These are phyloP conservation scores for Brachionus plicatilis DNA, from an alignment of 1,140 invertebrate species.

Conservation along the genomic window DNA sequence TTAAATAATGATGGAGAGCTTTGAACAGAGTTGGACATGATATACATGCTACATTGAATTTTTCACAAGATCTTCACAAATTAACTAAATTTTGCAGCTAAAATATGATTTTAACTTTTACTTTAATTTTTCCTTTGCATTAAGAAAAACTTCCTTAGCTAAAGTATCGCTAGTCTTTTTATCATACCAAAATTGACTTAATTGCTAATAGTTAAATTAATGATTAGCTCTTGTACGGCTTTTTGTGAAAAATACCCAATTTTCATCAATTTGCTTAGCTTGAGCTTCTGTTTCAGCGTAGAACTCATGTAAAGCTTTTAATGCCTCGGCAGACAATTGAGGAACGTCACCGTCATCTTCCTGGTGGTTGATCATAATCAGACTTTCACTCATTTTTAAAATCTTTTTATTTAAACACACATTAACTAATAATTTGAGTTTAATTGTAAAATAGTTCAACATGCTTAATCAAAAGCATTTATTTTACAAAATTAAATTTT, in stretches of 20 bases:
- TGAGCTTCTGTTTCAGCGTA: constrained; percentile 66
- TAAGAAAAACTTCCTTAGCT: constrained; percentile 62
- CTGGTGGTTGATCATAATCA: background rate
- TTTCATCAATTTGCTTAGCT: constrained; percentile 50
- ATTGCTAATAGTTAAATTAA: constrained; percentile 64
- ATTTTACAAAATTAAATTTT: background rate
- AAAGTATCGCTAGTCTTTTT: constrained; percentile 67
- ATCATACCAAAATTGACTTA: constrained; percentile 94
- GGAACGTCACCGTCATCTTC: constrained; percentile 63
- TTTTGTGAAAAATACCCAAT: constrained; percentile 58
- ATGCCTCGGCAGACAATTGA: constrained; percentile 66
- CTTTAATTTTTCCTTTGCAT: constrained; percentile 59
- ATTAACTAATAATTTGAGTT: too few relatives aligned
- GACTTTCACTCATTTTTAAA: background rate
- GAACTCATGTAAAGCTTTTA: constrained; percentile 74
- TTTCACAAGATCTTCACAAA: background rate
- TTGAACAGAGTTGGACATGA: constrained; percentile 81
- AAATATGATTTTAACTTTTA: constrained; percentile 40
- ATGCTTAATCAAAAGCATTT: background rate
- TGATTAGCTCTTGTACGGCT: constrained; percentile 73
- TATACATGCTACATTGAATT: constrained; percentile 68
- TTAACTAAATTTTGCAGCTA: background rate
- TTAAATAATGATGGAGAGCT: constrained; percentile 49
- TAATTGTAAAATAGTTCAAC: background rate
- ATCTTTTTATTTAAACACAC: too few relatives aligned